Base-by-base conservation (phyloP, 2,113 vertebrate species). In the Passer domesticus region DNA sequence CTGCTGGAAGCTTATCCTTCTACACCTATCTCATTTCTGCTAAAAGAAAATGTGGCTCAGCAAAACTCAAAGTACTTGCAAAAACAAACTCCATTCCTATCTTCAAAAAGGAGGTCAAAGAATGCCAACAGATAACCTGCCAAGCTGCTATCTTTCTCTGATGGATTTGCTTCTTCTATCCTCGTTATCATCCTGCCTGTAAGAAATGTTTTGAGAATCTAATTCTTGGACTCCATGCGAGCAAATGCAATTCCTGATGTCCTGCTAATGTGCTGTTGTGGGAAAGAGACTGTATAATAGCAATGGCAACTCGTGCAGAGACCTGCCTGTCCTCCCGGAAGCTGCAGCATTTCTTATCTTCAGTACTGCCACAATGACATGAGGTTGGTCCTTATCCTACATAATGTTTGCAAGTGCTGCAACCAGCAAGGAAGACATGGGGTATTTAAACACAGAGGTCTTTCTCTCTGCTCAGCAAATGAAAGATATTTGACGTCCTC, bases 361-460 rank as follows among this genome's bases (percentile, higher is more conserved):
- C 13, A 4, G 52, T 62, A 4, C 22, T 39, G 28, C 55, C 11
- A 16, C 1, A 1, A n/a, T 50, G 47, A 30, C 8, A 1, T 18
- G 10, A 86, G 31, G 21, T 16, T 77, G 22, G 11, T 84, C 21
- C 37, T 89, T 80, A 66, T 27, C 21, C 18, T 66, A 15, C 2
- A 3, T 44, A 43, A 23, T 3, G 5, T 69, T 46, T 74, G 55
- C 23, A 85, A 62, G 66, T 33, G 10, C 69, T 75, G 69, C 28
- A 85, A 43, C 47, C 66, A 79, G 47, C 46, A 74, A 70, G 52
- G 53, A 64, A 24, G 31, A 78, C 0, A 0, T 20, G 33, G 27
- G 13, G 30, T 83, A 43, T 30, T 75, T 55, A 50, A 72, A 72
- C 30, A 41, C 13, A 37, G 74, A 67, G 13, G 15, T 31, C 25